Conservation (phyloP, 1,140 invertebrate genomes). For the Aphis craccivora region DNA sequence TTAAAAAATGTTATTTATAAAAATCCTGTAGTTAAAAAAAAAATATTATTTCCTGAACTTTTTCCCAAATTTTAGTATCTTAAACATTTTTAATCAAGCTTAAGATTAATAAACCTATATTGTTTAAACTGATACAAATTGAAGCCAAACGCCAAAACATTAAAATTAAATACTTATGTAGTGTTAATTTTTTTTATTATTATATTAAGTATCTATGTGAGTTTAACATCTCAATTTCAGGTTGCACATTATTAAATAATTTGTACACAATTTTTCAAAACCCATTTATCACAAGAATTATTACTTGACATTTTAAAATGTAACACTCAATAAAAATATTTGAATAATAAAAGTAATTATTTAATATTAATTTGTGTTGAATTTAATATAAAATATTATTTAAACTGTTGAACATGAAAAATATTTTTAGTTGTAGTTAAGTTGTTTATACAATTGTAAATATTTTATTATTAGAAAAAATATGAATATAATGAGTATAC, state of each 20-base stretch:
- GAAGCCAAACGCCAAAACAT: neutral
- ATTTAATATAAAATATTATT: neutral
- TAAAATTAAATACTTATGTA: neutral
- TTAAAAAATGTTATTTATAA: no score
- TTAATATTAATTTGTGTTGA: neutral
- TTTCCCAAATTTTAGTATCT: neutral
- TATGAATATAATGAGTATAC: neutral
- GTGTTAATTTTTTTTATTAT: neutral
- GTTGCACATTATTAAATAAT: neutral
- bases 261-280: neutral
- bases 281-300: neutral
- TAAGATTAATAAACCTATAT: neutral
- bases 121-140: no score
- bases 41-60: neutral
- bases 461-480: neutral
- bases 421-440: neutral
- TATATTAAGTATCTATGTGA: neutral
- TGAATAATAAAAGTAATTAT: neutral
- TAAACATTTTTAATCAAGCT: no score
- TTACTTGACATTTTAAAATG: neutral
- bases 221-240: neutral
- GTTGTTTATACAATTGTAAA: neutral
- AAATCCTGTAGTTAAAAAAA: no score
- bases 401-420: neutral
- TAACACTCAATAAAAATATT: neutral